Evolutionary conservation across 2,888 invertebrate genomes (phyloP).

Genomic region (Luperina nickerlii): DNA sequence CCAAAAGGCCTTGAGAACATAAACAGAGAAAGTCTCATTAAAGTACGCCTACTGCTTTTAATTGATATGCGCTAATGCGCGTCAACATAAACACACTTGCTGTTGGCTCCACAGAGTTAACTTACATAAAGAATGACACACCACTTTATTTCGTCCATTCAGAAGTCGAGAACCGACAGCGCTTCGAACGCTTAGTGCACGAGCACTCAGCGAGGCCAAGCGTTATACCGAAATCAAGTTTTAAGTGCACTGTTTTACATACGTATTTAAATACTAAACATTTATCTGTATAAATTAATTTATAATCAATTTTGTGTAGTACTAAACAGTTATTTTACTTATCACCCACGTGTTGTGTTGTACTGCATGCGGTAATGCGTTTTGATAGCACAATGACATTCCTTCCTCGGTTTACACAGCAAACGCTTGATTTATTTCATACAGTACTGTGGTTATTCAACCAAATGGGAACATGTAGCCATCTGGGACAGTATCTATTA

Average conservation of each 20-base stretch:
- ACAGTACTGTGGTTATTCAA: slow-evolving; percentile 52
- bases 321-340: slow-evolving; percentile 48
- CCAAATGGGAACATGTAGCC: slow-evolving; percentile 33
- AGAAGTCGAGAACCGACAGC: slow-evolving; percentile 18
- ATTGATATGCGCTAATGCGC: slow-evolving; percentile 55
- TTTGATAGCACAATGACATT: slow-evolving; percentile 61
- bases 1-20: slow-evolving; percentile 49
- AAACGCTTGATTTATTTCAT: slow-evolving; percentile 52
- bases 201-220: slow-evolving; percentile 47
- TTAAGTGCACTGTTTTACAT: slow-evolving; percentile 19
- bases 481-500: slow-evolving; percentile 35
- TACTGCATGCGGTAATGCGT: slow-evolving; percentile 55
- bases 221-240: slow-evolving; percentile 18
- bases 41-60: slow-evolving; percentile 48
- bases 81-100: slow-evolving; percentile 45
- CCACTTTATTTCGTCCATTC: slow-evolving; percentile 28
- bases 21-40: slow-evolving; percentile 59
- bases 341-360: slow-evolving; percentile 63
- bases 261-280: slow-evolving; percentile 9
- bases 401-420: slow-evolving; percentile 53
- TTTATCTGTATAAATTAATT: slow-evolving; percentile 19
- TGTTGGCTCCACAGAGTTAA: slow-evolving; percentile 25
- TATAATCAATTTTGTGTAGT: slow-evolving; percentile 34
- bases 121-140: slow-evolving; percentile 47
- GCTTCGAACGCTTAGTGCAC: slow-evolving; percentile 32